These are phyloP conservation scores for Mus spretus DNA, from an alignment of 2,797 vertebrate species.

Conservation along the genomic window DNA sequence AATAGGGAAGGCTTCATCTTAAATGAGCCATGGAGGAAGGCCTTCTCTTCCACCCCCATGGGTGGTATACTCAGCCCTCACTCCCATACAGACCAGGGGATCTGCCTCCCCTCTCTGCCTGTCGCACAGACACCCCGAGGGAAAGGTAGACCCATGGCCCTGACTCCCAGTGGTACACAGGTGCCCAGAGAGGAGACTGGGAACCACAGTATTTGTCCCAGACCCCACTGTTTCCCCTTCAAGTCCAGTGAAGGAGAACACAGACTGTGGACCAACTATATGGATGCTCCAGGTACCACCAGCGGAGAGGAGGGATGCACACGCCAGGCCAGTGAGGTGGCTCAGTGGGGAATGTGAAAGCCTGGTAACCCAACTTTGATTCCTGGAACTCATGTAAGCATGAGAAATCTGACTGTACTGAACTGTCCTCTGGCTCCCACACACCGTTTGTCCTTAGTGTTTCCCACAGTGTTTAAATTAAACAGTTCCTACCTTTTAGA, in stretches of 20 bases:
- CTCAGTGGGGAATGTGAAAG: not conserved
- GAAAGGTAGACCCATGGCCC: not conserved
- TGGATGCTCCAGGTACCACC: not conserved
- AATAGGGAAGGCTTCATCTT: not conserved
- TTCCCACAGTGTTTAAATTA: not conserved
- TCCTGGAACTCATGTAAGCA: no score
- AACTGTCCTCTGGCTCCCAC: no score
- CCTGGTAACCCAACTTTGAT: not conserved
- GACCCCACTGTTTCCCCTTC: not conserved
- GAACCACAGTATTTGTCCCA: not conserved
- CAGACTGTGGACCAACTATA: not conserved
- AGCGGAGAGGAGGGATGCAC: not conserved
- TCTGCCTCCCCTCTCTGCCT: not conserved
- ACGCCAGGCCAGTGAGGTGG: not conserved
- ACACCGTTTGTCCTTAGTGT: slow-evolving; percentile 8
- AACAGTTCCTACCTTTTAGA: not conserved
- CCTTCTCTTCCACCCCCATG: not conserved
- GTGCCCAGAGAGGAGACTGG: not conserved
- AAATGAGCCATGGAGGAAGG: not conserved
- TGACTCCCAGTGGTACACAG: not conserved
- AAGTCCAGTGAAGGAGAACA: not conserved
- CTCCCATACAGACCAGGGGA: not conserved
- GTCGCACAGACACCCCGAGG: not conserved
- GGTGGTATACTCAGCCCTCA: not conserved
- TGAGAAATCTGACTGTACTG: not conserved